Base-by-base conservation (phyloP, 2,797 vertebrate genomes). In the Microctenopoma stevenorrisi region DNA sequence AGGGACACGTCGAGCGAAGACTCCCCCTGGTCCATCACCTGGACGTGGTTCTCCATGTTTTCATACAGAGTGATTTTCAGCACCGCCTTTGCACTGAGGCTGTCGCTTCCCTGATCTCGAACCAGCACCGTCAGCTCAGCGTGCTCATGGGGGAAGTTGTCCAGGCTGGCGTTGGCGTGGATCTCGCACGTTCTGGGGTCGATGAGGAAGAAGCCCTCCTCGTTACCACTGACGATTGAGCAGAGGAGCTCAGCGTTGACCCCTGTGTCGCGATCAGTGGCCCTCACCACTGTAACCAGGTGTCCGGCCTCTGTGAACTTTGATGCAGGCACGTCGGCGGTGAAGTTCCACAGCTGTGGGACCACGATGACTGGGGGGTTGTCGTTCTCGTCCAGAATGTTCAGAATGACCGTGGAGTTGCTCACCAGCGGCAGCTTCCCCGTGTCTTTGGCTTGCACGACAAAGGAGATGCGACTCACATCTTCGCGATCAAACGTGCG, bases 401-500 rank as follows among this genome's bases (percentile, higher is more conserved):
- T 99, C 10, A 99, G 89, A 0, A 96, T 90, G 3, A 99, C 95
- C 0, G 96, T 97, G 49, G 96, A 88, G 0, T 99, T 99, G 82
- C 94, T 96, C 3, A 74, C 54, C 2, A 98, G 91, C 1, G 95
- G 91, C 11, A 95, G 95, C 43, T 87, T 95, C 2, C 98, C 98
- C 2, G 95, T 94, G 12, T 99, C 98, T 79, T 94, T 94, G 1
- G 97, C 98, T 82, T 98, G 97, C n/a, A 99, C 96, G 14, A 95
- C 87, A 28, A 99, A 99, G 12, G 91, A 83, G 66, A 99, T 95
- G 4, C 95, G 95, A 83, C 94, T 96, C 10, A 98, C 94, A 44
- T 99, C 96, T 87, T 99, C 98, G 0, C 96, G 95, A 57, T 99
- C 98, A 61, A 98, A 98, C 2, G 96, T 95, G 37, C 96, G 88